Evolutionary conservation across 2,888 invertebrate genomes (phyloP), one percentile per base, ranked within the genome.

Genomic region (Brachycybe producta): DNA sequence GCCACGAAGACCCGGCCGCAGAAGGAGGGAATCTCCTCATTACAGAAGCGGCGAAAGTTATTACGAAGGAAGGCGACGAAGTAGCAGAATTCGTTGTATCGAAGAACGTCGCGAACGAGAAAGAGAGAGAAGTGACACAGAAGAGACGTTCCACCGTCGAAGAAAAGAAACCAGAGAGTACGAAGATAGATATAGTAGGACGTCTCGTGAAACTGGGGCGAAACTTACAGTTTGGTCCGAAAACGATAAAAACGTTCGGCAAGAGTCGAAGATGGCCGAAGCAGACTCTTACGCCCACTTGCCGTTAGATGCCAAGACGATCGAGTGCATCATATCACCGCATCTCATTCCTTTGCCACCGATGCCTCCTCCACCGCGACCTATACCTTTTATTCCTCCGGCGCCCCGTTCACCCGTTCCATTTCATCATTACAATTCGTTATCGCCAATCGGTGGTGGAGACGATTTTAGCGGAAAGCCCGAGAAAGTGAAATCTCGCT

Each of bases 401-500:
- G 11, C 32, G 32, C 32, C 32, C 26, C 41, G 5, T 19, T 5
- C 23, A 19, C 41, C 21, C 17, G 21, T 5, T 36, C 36, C 7
- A 19, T 17, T 36, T 5, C 15, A 15, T n/a, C n/a, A n/a, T n/a
- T n/a, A 39, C 39, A 13, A 39, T 23, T 19, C 39, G 39, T n/a
- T n/a, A n/a, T n/a, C 34, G 11, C 45, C 21, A 3, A 15, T 13
- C 21, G 3, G 34, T 15, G 45, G 26, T 5, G 42, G 7, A 4
- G 17, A 4, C 7, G 8, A 35, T 5, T 19, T 3, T 26, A 28
- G 5, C 7, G 24, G 15, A 13, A 5, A 27, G 69, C 82, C 82
- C 1, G 80, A 82, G 0, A 83, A 83, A 69, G 82, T 84, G 0
- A 84, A 84, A 62, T 82, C 82, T 11, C 72, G 83, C 11, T 84